These are phyloP conservation scores for Stictonetta naevosa DNA, from an alignment of 2,113 vertebrate species.

Conservation along the genomic window DNA sequence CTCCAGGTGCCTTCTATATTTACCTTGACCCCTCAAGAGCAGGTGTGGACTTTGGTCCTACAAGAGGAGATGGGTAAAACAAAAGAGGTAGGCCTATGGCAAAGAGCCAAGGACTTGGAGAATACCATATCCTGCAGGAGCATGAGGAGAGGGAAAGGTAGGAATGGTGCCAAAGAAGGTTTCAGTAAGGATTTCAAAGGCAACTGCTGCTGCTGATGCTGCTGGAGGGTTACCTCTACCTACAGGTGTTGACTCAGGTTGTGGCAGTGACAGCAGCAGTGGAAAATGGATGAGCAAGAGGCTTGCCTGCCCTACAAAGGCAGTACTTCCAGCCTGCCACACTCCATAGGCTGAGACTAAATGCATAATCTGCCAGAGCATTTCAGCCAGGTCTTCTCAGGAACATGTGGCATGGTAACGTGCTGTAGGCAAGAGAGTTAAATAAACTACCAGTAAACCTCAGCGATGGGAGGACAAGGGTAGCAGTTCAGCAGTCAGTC, in stretches of 20 bases:
- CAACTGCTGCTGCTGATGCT: neutral
- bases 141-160: accelerated
- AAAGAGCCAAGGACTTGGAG: neutral
- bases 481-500: neutral
- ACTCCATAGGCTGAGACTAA: neutral
- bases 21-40: neutral
- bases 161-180: neutral
- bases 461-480: neutral
- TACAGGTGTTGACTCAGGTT: accelerated
- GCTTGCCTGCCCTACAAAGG: neutral
- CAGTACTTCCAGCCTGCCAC: neutral
- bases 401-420: neutral
- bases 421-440: neutral
- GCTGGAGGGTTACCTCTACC: neutral
- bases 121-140: neutral
- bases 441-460: neutral
- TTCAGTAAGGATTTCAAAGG: neutral
- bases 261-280: neutral
- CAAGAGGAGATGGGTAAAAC: neutral
- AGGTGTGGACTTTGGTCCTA: neutral
- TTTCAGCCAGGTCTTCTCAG: neutral
- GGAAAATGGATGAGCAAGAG: neutral
- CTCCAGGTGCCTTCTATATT: neutral
- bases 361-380: neutral
- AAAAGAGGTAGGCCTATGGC: neutral